phyloP scores from a whole-genome alignment of 1,140 invertebrate genomes.

The Armadillidium nasatum region DNA sequence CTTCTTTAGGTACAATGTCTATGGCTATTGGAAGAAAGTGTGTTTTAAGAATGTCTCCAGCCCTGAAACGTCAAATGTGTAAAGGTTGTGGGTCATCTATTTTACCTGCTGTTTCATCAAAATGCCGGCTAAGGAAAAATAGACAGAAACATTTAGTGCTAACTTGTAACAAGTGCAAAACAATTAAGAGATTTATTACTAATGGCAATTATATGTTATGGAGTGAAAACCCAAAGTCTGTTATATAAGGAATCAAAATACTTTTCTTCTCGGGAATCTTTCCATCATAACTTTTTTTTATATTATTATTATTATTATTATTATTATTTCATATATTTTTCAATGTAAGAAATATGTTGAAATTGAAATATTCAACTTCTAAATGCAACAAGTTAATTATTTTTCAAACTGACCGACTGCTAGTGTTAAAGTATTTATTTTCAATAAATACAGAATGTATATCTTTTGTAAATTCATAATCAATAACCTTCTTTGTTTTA shows the following conservation, averaged over 20 bases:
- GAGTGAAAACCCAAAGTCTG: background rate
- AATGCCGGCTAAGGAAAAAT: background rate
- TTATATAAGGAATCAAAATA: background rate
- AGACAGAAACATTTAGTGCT: background rate
- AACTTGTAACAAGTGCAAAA: background rate
- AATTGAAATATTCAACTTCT: too few relatives aligned
- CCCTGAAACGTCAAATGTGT: background rate
- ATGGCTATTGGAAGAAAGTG: background rate
- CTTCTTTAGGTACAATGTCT: background rate
- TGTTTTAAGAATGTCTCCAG: background rate
- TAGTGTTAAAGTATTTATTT: too few relatives aligned
- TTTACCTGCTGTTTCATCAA: background rate
- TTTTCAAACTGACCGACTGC: too few relatives aligned
- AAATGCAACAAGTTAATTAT: too few relatives aligned
- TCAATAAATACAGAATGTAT: too few relatives aligned
- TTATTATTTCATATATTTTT: too few relatives aligned
- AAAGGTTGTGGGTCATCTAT: background rate
- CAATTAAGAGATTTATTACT: conserved; percentile 3
- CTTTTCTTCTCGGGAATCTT: too few relatives aligned
- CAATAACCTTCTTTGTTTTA: too few relatives aligned
- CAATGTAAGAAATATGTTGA: too few relatives aligned
- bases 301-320: too few relatives aligned
- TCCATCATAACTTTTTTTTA: too few relatives aligned
- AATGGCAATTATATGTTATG: background rate
- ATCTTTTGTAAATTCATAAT: too few relatives aligned